Evolutionary conservation across 2,888 invertebrate genomes (phyloP).

Genomic region (Campoletis raptor): DNA sequence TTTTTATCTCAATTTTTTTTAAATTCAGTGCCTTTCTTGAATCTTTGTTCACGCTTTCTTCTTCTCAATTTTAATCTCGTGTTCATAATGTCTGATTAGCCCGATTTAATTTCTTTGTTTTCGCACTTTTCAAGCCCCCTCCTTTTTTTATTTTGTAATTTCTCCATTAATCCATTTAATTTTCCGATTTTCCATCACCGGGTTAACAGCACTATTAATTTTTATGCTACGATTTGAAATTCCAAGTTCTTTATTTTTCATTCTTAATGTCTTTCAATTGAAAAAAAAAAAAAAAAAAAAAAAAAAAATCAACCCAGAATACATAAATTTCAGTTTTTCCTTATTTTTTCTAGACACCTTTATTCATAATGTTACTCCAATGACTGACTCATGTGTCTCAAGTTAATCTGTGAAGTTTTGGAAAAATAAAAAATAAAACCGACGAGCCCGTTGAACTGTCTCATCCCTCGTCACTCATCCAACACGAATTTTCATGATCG

Average conservation of each 20-base stretch:
- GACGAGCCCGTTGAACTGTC: conserved; percentile 21
- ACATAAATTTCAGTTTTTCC: not conserved
- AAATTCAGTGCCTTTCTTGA: not conserved
- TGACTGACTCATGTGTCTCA: conserved; percentile 39
- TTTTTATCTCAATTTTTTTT: not conserved
- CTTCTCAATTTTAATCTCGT: not conserved
- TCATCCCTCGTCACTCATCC: conserved; percentile 18
- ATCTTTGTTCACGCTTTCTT: not conserved
- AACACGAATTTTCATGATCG: not conserved
- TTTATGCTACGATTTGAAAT: too few species aligned
- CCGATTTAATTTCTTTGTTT: not conserved
- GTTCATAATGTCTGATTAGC: not conserved
- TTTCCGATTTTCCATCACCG: not conserved
- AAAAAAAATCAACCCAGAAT: too few species aligned
- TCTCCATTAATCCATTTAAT: not conserved
- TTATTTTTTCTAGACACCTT: not conserved
- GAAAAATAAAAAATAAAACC: not conserved
- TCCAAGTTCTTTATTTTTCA: too few species aligned
- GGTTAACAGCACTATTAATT: not conserved
- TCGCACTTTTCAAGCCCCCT: not conserved
- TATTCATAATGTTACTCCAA: conserved; percentile 32
- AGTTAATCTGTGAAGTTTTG: not conserved
- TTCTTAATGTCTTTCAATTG: too few species aligned
- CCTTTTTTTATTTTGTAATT: not conserved
- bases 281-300: too few species aligned